phyloP scores from a whole-genome alignment of 2,113 vertebrate species.

The Crypturellus undulatus region DNA sequence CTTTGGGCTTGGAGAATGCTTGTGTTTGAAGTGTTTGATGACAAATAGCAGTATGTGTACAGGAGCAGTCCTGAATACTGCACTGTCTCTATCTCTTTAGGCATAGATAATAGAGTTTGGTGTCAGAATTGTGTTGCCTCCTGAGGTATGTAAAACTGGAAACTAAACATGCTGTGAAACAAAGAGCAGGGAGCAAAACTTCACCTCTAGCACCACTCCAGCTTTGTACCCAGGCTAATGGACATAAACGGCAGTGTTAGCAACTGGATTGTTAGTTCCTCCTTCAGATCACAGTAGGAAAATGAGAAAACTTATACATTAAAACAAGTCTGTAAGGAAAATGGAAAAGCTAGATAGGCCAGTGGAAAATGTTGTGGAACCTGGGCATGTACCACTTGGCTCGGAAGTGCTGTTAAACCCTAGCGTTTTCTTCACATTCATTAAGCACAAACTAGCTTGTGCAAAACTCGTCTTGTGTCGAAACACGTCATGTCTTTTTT shows the following conservation, averaged over 20 bases:
- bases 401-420: neutral
- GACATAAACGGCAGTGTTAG: neutral
- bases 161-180: neutral
- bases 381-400: neutral
- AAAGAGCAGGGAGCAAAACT: neutral
- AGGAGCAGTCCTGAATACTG: neutral
- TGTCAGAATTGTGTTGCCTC: neutral
- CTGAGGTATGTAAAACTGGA: neutral
- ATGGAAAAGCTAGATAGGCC: neutral
- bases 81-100: neutral
- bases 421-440: neutral
- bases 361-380: neutral
- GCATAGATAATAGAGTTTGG: neutral
- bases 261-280: neutral
- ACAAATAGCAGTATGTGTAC: neutral
- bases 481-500: neutral
- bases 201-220: neutral
- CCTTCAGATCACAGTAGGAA: neutral
- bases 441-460: neutral
- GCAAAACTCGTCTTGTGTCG: neutral
- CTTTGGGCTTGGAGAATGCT: neutral
- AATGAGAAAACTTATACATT: neutral
- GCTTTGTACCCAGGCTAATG: neutral
- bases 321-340: neutral
- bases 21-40: neutral